A percentile compares a stretch with the other conserved stretches of the same genome.
Evolutionary conservation across 2,113 vertebrate species (phyloP).

Genomic region (Chaenocephalus aceratus): DNA sequence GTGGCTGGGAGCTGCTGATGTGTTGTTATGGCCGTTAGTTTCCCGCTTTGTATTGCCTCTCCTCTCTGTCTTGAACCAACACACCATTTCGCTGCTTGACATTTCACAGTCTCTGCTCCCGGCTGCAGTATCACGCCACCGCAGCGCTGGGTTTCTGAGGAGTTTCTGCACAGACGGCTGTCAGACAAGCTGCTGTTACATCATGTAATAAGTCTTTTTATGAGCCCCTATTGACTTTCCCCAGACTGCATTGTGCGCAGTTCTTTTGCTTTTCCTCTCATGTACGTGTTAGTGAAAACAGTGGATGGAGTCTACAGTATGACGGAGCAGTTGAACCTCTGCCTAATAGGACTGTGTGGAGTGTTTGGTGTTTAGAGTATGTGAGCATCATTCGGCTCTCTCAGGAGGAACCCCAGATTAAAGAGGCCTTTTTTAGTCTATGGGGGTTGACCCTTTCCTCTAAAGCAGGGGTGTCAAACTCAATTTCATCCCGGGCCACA

Average conservation of each 20-base stretch:
- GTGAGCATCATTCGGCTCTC: too few relatives aligned
- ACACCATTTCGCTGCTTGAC: constrained; percentile 3
- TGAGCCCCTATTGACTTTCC: constrained; percentile 45
- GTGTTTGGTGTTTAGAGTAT: too few relatives aligned
- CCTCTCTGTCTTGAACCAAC: neutral
- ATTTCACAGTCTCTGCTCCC: constrained; percentile 10
- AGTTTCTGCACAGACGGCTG: neutral
- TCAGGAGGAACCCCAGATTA: too few relatives aligned
- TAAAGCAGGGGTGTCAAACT: too few relatives aligned
- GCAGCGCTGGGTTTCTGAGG: neutral
- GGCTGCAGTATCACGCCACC: neutral
- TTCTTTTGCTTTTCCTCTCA: neutral
- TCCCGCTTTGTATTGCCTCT: neutral
- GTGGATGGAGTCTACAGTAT: neutral
- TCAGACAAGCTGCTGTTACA: constrained; percentile 40
- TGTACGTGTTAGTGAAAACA: constrained; percentile 6
- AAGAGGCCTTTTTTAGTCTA: too few relatives aligned
- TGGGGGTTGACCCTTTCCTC: too few relatives aligned
- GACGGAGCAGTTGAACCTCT: neutral
- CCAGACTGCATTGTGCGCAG: constrained; percentile 34
- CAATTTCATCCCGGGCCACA: too few relatives aligned
- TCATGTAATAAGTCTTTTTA: constrained; percentile 46
- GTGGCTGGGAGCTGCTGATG: neutral
- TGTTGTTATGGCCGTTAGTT: too few relatives aligned
- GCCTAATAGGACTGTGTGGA: neutral